phyloP scores from a whole-genome alignment of 2,113 vertebrate genomes.

The Dicaeum eximium region DNA sequence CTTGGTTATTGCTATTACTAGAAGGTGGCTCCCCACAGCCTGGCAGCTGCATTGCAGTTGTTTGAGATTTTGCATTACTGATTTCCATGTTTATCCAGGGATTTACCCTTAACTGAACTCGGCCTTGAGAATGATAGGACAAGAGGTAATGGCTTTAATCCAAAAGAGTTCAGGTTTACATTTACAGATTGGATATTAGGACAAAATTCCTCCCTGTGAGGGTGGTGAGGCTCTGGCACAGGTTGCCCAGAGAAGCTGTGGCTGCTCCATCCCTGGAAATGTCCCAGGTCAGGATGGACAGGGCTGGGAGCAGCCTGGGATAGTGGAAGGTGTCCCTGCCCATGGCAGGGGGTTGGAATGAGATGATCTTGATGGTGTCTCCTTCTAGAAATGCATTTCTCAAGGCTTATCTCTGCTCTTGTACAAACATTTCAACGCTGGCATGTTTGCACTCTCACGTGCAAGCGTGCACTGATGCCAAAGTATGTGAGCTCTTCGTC shows the following conservation, averaged over 20 bases:
- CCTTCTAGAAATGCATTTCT: not conserved
- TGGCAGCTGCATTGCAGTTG: not conserved
- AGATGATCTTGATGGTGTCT: not conserved
- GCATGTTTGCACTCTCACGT: not conserved
- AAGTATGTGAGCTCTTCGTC: not conserved
- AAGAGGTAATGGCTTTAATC: not conserved
- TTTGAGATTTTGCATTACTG: not conserved
- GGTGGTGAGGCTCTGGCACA: fast-evolving
- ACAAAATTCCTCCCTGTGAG: not conserved
- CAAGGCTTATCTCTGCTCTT: not conserved
- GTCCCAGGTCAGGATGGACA: not conserved
- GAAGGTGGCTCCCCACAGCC: not conserved
- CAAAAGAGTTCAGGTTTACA: not conserved
- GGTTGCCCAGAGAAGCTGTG: not conserved
- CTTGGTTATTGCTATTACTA: not conserved
- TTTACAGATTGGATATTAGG: not conserved
- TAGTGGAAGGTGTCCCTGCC: not conserved
- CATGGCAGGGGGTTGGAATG: not conserved
- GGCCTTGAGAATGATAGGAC: not conserved
- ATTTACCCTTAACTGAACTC: not conserved
- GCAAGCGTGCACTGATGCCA: not conserved
- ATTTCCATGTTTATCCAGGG: not conserved
- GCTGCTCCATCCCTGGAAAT: not conserved
- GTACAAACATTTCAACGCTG: not conserved
- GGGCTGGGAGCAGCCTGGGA: fast-evolving